Percentiles rank a stretch among this genome's conserved stretches.
These are phyloP conservation scores for Cuniculus paca DNA, from an alignment of 2,797 vertebrate species.

Conservation along the genomic window DNA sequence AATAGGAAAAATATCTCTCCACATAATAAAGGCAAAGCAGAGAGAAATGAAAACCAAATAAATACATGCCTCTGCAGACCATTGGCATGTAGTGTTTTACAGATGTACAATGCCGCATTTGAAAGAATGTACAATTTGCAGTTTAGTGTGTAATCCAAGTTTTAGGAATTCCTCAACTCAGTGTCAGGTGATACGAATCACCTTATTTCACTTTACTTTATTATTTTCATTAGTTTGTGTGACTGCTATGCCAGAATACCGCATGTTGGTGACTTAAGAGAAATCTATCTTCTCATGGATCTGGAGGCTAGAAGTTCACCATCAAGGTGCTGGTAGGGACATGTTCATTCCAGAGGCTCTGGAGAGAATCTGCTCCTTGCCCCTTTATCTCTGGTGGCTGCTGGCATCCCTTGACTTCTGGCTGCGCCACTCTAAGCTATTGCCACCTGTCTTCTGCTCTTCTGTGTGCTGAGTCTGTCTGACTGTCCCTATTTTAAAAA, in stretches of 20 bases:
- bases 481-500: not conserved
- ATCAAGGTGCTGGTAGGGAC: not conserved
- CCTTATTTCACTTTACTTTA: not conserved
- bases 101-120: not conserved
- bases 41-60: not conserved
- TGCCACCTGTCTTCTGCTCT: not conserved
- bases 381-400: not conserved
- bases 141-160: not conserved
- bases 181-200: not conserved
- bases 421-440: not conserved
- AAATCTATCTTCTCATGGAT: not conserved
- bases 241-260: not conserved
- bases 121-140: not conserved
- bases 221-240: not conserved
- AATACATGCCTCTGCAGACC: not conserved
- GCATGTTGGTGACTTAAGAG: not conserved
- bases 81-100: not conserved
- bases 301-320: not conserved
- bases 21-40: not conserved
- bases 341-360: not conserved
- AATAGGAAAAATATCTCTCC: not conserved
- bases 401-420: not conserved
- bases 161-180: not conserved
- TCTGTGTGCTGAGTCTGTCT: not conserved
- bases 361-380: not conserved